A percentile compares a stretch with the other conserved stretches of the same genome.
phyloP scores from a whole-genome alignment of 2,797 vertebrate genomes.

The Garrulus glandarius region DNA sequence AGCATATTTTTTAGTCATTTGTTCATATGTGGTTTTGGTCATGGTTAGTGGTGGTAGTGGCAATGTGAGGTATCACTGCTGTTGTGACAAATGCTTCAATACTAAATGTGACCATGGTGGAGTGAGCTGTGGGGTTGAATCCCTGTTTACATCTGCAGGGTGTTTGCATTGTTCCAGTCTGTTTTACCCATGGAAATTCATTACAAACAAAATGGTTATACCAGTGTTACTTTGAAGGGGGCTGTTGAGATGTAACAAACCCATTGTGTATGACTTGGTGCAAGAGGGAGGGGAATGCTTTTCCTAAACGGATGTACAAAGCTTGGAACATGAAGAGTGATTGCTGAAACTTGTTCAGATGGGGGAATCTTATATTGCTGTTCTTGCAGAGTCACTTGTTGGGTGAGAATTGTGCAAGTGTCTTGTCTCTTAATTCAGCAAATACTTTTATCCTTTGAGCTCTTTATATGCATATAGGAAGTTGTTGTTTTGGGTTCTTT shows the following conservation, averaged over 20 bases:
- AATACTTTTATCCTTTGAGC: neutral
- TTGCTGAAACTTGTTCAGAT: neutral
- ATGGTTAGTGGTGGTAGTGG: neutral
- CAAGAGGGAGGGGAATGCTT: neutral
- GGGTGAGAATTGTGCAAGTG: neutral
- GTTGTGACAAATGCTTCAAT: neutral
- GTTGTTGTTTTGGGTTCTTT: neutral
- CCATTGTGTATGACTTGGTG: neutral
- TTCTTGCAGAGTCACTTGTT: neutral
- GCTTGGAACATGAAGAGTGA: neutral
- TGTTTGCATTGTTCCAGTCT: neutral
- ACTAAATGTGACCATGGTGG: accelerated
- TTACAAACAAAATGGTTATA: neutral
- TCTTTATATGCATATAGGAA: neutral
- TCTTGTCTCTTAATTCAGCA: neutral
- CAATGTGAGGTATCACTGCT: neutral
- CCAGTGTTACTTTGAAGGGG: neutral
- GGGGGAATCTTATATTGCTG: neutral
- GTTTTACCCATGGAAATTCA: neutral
- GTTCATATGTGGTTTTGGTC: neutral
- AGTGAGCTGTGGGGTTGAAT: neutral
- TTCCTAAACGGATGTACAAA: neutral
- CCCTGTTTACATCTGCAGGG: neutral
- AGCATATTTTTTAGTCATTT: neutral
- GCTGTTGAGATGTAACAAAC: neutral